Evolutionary conservation across 2,888 invertebrate species (phyloP).

Genomic region (Xylocampa areola): DNA sequence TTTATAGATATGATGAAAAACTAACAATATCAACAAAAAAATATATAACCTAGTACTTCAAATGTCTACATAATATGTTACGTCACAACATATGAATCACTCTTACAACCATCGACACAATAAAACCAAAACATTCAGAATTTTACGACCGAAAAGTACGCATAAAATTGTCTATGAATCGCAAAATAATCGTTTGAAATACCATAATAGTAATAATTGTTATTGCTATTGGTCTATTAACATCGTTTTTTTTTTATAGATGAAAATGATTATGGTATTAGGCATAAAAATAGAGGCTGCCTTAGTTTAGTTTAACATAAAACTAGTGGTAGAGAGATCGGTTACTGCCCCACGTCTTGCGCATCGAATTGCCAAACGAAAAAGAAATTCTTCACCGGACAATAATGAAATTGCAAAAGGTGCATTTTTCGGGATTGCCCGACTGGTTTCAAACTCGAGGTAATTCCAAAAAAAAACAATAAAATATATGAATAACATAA

Average conservation of each 20-base stretch:
- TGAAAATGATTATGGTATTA: not conserved
- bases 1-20: not conserved
- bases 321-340: too few species aligned
- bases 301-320: too few species aligned
- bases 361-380: too few species aligned
- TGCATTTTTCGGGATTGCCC: too few species aligned
- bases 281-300: too few species aligned
- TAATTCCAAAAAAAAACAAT: too few species aligned
- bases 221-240: constrained; percentile 23
- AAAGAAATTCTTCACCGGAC: too few species aligned
- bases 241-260: constrained; percentile 21
- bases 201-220: constrained; percentile 34
- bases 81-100: not conserved
- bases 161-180: constrained; percentile 4
- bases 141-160: constrained; percentile 16
- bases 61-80: not conserved
- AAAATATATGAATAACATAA: too few species aligned
- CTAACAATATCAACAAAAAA: not conserved
- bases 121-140: constrained; percentile 5
- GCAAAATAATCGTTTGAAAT: not conserved
- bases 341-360: too few species aligned
- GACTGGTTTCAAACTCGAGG: too few species aligned
- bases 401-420: too few species aligned
- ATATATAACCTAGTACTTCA: not conserved
- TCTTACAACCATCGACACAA: not conserved